Conservation (phyloP, 2,888 invertebrate genomes). For the Noctua comes region DNA sequence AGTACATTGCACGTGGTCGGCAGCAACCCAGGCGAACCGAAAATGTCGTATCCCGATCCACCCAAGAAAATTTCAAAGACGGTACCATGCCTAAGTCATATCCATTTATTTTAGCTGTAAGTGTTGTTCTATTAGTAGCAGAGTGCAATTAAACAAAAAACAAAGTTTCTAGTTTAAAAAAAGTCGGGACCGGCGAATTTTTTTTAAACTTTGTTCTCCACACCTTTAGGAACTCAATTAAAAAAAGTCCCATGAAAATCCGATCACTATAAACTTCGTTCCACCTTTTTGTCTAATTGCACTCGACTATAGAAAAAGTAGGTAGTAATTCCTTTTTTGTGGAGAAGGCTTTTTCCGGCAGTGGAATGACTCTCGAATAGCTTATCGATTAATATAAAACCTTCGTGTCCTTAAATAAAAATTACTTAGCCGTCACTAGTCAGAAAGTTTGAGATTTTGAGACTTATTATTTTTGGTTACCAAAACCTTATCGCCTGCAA, state of each 20-base stretch:
- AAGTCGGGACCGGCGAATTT: neutral
- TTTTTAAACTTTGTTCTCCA: no score
- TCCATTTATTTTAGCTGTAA: constrained; percentile 34
- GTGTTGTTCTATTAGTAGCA: constrained; percentile 15
- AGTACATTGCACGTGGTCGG: constrained; percentile 87
- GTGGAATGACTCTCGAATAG: neutral
- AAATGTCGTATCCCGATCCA: constrained; percentile 85
- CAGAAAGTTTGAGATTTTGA: neutral
- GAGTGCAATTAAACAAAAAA: neutral
- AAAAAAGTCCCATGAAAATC: neutral
- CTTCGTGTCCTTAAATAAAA: neutral
- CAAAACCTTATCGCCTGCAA: neutral
- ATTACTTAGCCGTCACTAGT: neutral
- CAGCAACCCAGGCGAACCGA: constrained; percentile 88
- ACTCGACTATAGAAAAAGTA: constrained; percentile 1
- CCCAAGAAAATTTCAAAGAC: constrained; percentile 88
- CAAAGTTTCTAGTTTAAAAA: neutral
- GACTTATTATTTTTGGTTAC: neutral
- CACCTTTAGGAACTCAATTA: neutral
- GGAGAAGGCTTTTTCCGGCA: neutral
- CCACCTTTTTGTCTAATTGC: neutral
- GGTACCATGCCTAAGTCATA: constrained; percentile 68
- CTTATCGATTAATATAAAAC: neutral
- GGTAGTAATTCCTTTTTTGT: neutral
- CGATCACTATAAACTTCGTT: neutral